phyloP scores from a whole-genome alignment of 2,113 vertebrate species.

The Brienomyrus longianalis region DNA sequence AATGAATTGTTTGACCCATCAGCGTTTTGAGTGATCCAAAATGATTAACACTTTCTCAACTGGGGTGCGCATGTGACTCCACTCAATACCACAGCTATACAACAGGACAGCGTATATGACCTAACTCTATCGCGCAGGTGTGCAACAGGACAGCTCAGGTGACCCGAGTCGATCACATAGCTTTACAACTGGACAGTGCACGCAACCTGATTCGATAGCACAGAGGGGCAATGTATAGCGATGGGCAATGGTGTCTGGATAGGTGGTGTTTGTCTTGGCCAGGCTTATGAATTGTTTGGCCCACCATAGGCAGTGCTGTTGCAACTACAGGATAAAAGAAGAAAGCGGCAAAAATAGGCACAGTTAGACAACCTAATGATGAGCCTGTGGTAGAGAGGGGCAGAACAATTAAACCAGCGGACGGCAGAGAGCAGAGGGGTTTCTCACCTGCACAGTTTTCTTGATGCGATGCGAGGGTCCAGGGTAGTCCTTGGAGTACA shows the following conservation, averaged over 20 bases:
- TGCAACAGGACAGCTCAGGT: not conserved
- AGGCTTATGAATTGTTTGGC: not conserved
- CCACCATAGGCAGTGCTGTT: not conserved
- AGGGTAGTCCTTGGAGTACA: constrained; percentile 71
- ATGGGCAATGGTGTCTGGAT: not conserved
- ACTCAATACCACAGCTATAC: too few species aligned
- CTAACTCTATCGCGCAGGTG: not conserved
- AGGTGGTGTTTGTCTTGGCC: not conserved
- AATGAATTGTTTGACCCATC: not conserved
- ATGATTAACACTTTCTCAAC: too few species aligned
- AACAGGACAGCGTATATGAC: too few species aligned
- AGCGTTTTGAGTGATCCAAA: not conserved
- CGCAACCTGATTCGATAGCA: rapidly evolving
- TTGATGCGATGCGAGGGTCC: constrained; percentile 70
- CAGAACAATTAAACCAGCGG: not conserved
- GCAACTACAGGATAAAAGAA: not conserved
- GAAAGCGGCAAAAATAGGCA: not conserved
- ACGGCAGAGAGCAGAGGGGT: not conserved
- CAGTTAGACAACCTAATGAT: not conserved
- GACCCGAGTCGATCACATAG: not conserved
- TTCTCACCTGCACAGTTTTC: constrained; percentile 67
- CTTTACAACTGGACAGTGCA: not conserved
- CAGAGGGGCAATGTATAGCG: not conserved
- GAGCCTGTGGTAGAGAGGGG: not conserved
- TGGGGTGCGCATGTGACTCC: too few species aligned